These are phyloP conservation scores for Ursus arctos DNA, from an alignment of 2,113 vertebrate species.

Conservation along the genomic window DNA sequence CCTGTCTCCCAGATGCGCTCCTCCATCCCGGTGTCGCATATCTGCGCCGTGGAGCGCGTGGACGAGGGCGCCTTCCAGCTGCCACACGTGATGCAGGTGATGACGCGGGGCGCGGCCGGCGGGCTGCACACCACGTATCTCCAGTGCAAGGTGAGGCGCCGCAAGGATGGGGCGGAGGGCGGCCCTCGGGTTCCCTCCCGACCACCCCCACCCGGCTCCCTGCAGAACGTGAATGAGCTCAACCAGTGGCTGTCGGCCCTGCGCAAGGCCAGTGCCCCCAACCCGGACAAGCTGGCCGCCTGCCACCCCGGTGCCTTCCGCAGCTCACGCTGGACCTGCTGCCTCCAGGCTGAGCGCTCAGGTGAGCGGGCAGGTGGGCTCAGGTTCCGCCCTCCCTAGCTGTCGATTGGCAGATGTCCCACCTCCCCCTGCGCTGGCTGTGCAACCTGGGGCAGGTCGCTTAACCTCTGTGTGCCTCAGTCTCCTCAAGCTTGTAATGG, in stretches of 20 bases:
- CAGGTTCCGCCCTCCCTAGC: not conserved
- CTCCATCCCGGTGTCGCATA: conserved; percentile 88
- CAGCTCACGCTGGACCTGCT: conserved; percentile 94
- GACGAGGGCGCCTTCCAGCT: conserved; percentile 96
- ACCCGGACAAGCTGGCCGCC: conserved; percentile 89
- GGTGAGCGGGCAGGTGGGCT: conserved; percentile 84
- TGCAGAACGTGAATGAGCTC: conserved; percentile 94
- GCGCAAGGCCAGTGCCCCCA: conserved; percentile 93
- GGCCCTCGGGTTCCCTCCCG: not conserved
- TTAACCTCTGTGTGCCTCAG: not conserved
- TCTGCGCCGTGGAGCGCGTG: conserved; percentile 94
- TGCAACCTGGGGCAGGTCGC: not conserved
- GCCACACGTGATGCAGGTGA: conserved; percentile 94
- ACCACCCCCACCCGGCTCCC: not conserved
- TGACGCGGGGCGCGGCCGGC: conserved; percentile 88
- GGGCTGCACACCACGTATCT: conserved; percentile 93
- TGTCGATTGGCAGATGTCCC: not conserved
- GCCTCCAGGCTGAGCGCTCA: conserved; percentile 88
- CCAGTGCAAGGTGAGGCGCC: conserved; percentile 93
- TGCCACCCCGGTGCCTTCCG: conserved; percentile 93
- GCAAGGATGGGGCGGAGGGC: fast-evolving
- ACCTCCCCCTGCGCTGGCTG: not conserved
- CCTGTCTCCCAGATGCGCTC: conserved; percentile 85
- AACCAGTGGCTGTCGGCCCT: conserved; percentile 96
- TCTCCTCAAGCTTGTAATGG: not conserved